Conservation (phyloP, 2,113 vertebrate species). For the Telmatochromis sp. region DNA sequence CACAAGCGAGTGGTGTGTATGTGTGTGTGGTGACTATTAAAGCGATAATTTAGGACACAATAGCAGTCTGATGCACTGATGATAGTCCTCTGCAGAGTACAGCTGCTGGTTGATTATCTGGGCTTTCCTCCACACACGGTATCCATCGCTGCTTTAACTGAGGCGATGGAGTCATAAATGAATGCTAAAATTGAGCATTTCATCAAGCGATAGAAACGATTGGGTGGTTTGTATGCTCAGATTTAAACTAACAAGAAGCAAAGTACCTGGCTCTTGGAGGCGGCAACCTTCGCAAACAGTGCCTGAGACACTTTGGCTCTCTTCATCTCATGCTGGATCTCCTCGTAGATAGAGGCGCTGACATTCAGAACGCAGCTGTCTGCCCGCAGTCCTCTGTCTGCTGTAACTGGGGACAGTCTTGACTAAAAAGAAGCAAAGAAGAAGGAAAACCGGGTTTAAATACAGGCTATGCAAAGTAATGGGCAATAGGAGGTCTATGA, state of each 20-base stretch:
- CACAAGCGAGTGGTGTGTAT: neutral
- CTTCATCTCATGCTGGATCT: slow-evolving; percentile 71
- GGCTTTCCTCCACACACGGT: slow-evolving; percentile 37
- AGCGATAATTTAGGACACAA: slow-evolving; percentile 63
- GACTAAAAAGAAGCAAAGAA: slow-evolving; percentile 23
- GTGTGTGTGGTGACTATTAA: slow-evolving; percentile 48
- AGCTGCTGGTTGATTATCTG: slow-evolving; percentile 61
- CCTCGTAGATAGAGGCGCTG: slow-evolving; percentile 63
- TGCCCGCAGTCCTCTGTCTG: slow-evolving; percentile 51
- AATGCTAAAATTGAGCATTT: slow-evolving; percentile 9
- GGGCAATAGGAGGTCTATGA: neutral
- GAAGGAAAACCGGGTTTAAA: neutral
- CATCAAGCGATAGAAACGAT: neutral
- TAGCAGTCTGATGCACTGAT: slow-evolving; percentile 59
- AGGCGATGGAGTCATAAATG: slow-evolving; percentile 7
- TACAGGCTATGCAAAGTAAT: neutral
- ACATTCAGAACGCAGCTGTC: slow-evolving; percentile 59
- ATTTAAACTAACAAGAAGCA: neutral
- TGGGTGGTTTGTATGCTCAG: neutral
- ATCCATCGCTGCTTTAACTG: slow-evolving; percentile 1
- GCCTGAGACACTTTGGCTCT: slow-evolving; percentile 66
- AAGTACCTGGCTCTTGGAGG: slow-evolving; percentile 66
- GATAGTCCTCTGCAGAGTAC: slow-evolving; percentile 60
- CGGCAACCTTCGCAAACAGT: slow-evolving; percentile 65
- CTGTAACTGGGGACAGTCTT: slow-evolving; percentile 53